Base-by-base conservation (phyloP, 2,888 invertebrate species). In the Spisula subtruncata region DNA sequence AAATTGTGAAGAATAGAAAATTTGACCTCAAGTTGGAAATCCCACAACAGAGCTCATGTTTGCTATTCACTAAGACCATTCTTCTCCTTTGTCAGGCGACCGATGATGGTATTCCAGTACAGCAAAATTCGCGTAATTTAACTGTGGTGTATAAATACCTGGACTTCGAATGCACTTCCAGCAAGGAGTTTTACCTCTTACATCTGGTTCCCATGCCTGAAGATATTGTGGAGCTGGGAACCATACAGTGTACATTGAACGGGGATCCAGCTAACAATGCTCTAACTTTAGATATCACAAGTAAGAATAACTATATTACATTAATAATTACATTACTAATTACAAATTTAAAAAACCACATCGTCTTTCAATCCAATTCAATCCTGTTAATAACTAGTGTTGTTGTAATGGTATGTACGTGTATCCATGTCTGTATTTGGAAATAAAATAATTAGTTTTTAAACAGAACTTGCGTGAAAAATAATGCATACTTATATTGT, bases 41-140 rank as follows among this genome's bases (percentile, higher is more conserved):
- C n/a, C n/a, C n/a, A n/a, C n/a, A n/a, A n/a, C n/a, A 48, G 48
- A 8, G 48, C 48, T 48, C 48, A 48, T 5, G 5, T 5, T 12
- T 48, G 48, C 8, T 48, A 48, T 48, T 8, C 12, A 25, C n/a
- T 66, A 2, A 66, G 20, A 71, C 20, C 18, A 51, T 2, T 71
- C 6, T 81, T 29, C 8, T 81, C 48, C 41, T 25, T 18, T 25
- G 25, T 25, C 60, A 90, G 91, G 60, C 85, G 0, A 41, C 48
- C 79, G 91, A 91, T 35, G 60, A 82, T 79, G 91, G 91, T 29
- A 81, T 89, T 12, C 91, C 91, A 20, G 20, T 35, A 20, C 60
- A 89, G n/a, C 32, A 79, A 1, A 51, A 48, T 10, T 0, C n/a
- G 0, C 66, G 35, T 0, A 66, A 85, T 20, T 46, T 87, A 1